Evolutionary conservation across 2,113 vertebrate genomes (phyloP).

Genomic region (Microcebus griseorufus): DNA sequence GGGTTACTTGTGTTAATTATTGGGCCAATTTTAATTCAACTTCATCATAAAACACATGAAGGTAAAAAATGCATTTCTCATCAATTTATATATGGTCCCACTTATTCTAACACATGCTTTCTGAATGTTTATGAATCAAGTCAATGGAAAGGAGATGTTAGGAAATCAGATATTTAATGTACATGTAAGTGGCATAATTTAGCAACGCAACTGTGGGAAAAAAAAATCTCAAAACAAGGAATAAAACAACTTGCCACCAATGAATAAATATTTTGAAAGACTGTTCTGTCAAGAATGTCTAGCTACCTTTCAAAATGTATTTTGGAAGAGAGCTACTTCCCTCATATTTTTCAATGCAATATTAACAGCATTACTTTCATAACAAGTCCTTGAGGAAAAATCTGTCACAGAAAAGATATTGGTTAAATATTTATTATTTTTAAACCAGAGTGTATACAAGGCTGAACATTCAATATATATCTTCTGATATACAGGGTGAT

Average conservation of each 20-base stretch:
- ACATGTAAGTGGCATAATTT: constrained; percentile 39
- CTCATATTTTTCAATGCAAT: neutral
- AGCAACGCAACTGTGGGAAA: constrained; percentile 37
- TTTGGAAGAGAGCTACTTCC: constrained; percentile 57
- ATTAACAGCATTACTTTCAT: neutral
- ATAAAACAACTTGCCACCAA: constrained; percentile 64
- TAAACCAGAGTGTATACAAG: neutral
- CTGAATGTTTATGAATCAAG: constrained; percentile 51
- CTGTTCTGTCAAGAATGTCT: constrained; percentile 28
- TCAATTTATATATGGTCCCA: neutral
- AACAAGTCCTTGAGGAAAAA: neutral
- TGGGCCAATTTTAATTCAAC: neutral
- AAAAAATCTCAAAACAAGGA: constrained; percentile 75
- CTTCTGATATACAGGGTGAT: neutral
- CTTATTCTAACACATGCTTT: neutral
- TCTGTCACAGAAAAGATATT: neutral
- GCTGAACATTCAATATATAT: neutral
- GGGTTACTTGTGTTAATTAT: neutral
- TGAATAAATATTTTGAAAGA: constrained; percentile 61
- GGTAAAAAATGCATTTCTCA: neutral
- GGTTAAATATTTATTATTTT: neutral
- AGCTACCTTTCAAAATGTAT: neutral
- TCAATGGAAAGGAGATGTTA: constrained; percentile 42
- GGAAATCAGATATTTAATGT: constrained; percentile 20
- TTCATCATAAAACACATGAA: neutral